phyloP scores from a whole-genome alignment of 2,888 invertebrate genomes.

The Drosophila colorata region DNA sequence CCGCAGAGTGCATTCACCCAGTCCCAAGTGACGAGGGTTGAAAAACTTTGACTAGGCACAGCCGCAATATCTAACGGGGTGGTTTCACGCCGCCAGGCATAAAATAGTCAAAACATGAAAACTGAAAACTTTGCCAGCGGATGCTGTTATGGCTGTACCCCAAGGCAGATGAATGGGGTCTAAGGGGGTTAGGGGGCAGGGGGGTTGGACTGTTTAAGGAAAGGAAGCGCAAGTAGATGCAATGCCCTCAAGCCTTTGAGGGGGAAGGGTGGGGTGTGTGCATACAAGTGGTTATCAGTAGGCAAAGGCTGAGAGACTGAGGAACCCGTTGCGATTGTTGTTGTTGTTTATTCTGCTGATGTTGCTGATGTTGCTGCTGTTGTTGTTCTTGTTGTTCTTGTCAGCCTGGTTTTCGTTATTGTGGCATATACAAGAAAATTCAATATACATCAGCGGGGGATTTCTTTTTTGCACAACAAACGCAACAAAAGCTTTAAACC shows the following conservation, averaged over 20 bases:
- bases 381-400: constrained; percentile 16
- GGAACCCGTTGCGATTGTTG: constrained; percentile 1
- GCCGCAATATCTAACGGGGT: constrained; percentile 52
- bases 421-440: constrained; percentile 29
- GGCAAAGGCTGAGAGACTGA: constrained; percentile 28
- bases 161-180: constrained; percentile 11
- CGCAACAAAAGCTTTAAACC: constrained; percentile 5
- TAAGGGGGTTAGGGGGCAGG: too few relatives aligned
- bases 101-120: constrained; percentile 63
- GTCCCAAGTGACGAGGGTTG: constrained; percentile 62
- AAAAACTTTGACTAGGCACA: constrained; percentile 56
- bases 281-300: constrained; percentile 76
- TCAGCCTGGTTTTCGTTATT: constrained; percentile 2
- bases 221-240: constrained; percentile 1
- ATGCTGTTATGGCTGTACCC: constrained; percentile 55
- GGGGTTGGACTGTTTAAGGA: not conserved
- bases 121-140: constrained; percentile 47
- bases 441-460: constrained; percentile 47
- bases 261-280: constrained; percentile 16
- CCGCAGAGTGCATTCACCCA: constrained; percentile 73
- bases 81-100: constrained; percentile 58
- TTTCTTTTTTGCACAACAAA: constrained; percentile 2
- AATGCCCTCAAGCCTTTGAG: not conserved
- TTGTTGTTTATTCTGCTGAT: constrained; percentile 2
- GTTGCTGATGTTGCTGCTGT: too few relatives aligned